Evolutionary conservation across 2,888 invertebrate species (phyloP).

Genomic region (Epistrophe grossulariae): DNA sequence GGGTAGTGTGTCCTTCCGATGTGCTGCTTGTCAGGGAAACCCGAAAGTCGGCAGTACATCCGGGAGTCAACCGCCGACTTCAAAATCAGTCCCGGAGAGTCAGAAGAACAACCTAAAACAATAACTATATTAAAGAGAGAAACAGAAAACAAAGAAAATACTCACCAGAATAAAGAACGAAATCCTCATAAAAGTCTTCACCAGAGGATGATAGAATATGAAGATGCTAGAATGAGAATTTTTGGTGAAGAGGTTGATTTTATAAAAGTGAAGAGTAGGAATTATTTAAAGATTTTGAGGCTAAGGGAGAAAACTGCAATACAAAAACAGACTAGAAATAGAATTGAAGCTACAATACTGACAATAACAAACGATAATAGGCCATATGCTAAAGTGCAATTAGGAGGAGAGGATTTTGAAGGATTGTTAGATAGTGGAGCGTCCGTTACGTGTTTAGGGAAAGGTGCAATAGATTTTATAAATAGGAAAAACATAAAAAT

Average conservation of each 20-base stretch:
- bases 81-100: not conserved
- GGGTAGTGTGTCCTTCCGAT: not conserved
- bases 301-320: constrained; percentile 4
- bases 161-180: not conserved
- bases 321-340: not conserved
- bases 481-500: not conserved
- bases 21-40: constrained; percentile 20
- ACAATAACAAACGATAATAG: constrained; percentile 8
- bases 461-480: constrained; percentile 2
- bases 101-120: not conserved
- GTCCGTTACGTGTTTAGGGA: constrained; percentile 9
- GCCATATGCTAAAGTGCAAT: constrained; percentile 10
- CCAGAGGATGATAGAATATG: not conserved
- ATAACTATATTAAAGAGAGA: not conserved
- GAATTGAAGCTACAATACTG: not conserved
- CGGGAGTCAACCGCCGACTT: constrained; percentile 18
- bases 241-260: not conserved
- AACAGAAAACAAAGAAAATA: not conserved
- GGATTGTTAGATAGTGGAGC: constrained; percentile 15
- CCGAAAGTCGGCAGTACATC: not conserved
- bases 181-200: not conserved
- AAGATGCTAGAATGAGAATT: not conserved
- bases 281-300: not conserved
- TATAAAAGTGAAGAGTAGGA: not conserved
- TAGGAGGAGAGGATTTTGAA: not conserved